These are phyloP conservation scores for Cydia strobilella DNA, from an alignment of 1,140 invertebrate genomes.

Conservation along the genomic window DNA sequence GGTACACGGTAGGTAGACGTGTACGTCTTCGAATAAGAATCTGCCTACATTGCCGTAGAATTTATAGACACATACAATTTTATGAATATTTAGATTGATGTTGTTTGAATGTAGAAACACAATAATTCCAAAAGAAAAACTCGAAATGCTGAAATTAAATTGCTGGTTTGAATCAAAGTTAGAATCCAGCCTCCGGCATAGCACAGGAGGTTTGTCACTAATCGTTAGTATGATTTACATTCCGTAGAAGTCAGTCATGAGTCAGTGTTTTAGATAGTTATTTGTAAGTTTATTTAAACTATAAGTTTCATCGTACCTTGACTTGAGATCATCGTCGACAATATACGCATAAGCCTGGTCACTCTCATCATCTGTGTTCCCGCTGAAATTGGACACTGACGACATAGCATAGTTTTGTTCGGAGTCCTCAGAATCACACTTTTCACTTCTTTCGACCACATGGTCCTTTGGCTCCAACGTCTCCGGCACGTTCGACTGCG, in stretches of 20 bases:
- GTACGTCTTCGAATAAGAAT: neutral
- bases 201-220: no score
- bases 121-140: no score
- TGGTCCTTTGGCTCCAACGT: conserved; percentile 54
- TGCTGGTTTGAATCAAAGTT: no score
- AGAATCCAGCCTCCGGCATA: no score
- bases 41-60: no score
- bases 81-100: neutral
- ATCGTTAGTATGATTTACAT: no score
- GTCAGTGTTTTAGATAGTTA: no score
- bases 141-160: no score
- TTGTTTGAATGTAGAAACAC: neutral
- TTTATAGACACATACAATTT: no score
- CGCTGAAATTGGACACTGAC: conserved; percentile 55
- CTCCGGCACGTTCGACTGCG: conserved; percentile 66
- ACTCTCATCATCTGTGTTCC: conserved; percentile 55
- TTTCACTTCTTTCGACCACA: conserved; percentile 51
- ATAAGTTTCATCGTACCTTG: conserved; percentile 59
- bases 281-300: no score
- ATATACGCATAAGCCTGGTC: conserved; percentile 73
- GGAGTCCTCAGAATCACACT: conserved; percentile 64
- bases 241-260: no score
- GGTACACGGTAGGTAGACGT: neutral
- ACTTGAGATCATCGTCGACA: conserved; percentile 72
- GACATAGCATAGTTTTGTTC: conserved; percentile 67